A percentile compares a stretch with the other conserved stretches of the same genome.
phyloP scores from a whole-genome alignment of 2,888 invertebrate species.

The Agapostemon virescens region DNA sequence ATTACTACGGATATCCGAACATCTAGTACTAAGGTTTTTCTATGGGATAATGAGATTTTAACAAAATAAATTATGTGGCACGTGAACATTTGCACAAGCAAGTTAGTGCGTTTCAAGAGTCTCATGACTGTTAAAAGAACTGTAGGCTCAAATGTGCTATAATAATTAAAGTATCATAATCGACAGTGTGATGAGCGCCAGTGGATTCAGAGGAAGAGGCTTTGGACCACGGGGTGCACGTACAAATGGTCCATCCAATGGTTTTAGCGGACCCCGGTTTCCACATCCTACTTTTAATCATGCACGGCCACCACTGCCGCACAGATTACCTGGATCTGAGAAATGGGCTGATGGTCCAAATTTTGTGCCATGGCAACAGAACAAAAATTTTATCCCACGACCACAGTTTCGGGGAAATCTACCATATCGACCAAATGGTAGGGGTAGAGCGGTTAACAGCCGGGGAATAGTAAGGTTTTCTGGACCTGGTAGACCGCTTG shows the following conservation, averaged over 20 bases:
- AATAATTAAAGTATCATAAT: constrained; percentile 37
- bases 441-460: constrained; percentile 39
- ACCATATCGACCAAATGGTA: constrained; percentile 39
- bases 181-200: constrained; percentile 71
- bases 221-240: constrained; percentile 69
- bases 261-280: constrained; percentile 52
- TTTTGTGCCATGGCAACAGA: constrained; percentile 55
- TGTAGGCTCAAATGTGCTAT: constrained; percentile 31
- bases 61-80: constrained; percentile 35
- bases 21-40: background rate
- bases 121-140: constrained; percentile 28
- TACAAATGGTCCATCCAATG: constrained; percentile 56
- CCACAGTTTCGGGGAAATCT: constrained; percentile 48
- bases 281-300: constrained; percentile 57
- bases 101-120: constrained; percentile 26
- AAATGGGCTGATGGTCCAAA: constrained; percentile 53
- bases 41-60: background rate
- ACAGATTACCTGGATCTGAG: constrained; percentile 44
- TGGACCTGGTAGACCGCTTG: constrained; percentile 59
- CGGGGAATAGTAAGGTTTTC: constrained; percentile 59
- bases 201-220: constrained; percentile 73
- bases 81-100: constrained; percentile 24
- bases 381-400: constrained; percentile 47
- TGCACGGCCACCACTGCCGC: constrained; percentile 35
- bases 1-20: background rate